Conservation (phyloP, 2,797 vertebrate species). For the Squalus acanthias region DNA sequence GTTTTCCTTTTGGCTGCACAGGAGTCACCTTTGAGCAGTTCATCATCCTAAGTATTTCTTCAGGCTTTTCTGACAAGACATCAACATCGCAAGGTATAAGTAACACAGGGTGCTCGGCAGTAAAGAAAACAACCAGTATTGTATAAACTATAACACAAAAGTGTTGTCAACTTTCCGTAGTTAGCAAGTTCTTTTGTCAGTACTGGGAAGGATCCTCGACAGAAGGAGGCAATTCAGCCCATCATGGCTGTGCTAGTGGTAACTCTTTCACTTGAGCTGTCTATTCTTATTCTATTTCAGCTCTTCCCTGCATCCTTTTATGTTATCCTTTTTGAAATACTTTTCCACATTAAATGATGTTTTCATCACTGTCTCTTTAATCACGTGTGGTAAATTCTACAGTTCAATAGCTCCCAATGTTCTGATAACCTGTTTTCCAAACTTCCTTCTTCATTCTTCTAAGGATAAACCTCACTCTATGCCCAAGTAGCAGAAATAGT, state of each 20-base stretch:
- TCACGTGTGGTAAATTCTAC: background rate
- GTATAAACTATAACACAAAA: background rate
- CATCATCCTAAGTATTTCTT: background rate
- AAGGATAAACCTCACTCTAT: background rate
- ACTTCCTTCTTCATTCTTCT: background rate
- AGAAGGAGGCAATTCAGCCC: background rate
- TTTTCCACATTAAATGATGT: background rate
- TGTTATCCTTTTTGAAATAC: background rate
- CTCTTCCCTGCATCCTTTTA: background rate
- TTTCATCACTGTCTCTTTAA: background rate
- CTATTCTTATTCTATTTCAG: background rate
- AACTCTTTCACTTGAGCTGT: background rate
- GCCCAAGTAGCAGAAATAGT: background rate
- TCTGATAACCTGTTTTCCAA: background rate
- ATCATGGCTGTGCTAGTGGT: background rate
- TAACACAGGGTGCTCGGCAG: background rate
- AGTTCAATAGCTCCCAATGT: background rate
- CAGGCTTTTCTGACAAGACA: slow-evolving; percentile 3
- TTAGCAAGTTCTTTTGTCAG: background rate
- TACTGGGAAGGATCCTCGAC: background rate
- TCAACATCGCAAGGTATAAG: background rate
- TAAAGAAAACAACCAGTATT: background rate
- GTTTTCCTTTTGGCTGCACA: background rate
- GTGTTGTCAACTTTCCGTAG: background rate
- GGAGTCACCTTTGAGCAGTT: slow-evolving; percentile 15